phyloP scores from a whole-genome alignment of 2,113 vertebrate genomes.

The Varanus komodoensis region DNA sequence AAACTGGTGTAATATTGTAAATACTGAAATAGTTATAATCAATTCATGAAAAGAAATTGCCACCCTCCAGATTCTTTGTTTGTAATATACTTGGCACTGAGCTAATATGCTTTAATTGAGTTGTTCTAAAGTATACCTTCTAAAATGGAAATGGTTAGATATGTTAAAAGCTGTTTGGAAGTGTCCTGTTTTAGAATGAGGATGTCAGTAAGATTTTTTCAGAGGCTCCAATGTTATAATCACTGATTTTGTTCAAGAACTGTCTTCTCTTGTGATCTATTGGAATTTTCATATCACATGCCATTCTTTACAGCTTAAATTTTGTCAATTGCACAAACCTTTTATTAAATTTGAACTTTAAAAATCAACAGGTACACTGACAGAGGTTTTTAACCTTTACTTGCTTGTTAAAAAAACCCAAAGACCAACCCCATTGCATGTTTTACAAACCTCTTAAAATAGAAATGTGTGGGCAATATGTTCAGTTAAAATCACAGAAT shows the following conservation, averaged over 20 bases:
- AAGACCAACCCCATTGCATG: background rate
- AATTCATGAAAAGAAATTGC: constrained; percentile 59
- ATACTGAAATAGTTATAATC: constrained; percentile 38
- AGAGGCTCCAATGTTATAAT: constrained; percentile 52
- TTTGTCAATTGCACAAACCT: constrained; percentile 5
- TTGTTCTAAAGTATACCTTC: constrained; percentile 62
- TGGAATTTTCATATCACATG: constrained; percentile 27
- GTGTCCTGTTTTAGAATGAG: constrained; percentile 38
- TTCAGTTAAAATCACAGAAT: background rate
- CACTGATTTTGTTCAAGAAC: constrained; percentile 56
- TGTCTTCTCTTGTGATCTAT: constrained; percentile 38
- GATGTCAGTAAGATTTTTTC: constrained; percentile 58
- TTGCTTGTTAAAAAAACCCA: constrained; percentile 5
- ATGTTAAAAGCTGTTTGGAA: constrained; percentile 56
- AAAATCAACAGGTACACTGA: constrained; percentile 11
- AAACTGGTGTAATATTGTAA: constrained; percentile 62
- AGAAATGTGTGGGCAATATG: background rate
- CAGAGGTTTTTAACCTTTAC: constrained; percentile 10
- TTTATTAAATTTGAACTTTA: constrained; percentile 1
- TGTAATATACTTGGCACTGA: constrained; percentile 45
- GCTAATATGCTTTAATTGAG: constrained; percentile 41
- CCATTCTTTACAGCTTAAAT: constrained; percentile 17
- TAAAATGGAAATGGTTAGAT: constrained; percentile 69
- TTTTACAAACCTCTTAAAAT: constrained; percentile 29
- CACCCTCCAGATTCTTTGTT: constrained; percentile 26